Evolutionary conservation across 1,140 invertebrate genomes (phyloP), one percentile per base, ranked within the genome.

Genomic region (Lasaia peninsularis): DNA sequence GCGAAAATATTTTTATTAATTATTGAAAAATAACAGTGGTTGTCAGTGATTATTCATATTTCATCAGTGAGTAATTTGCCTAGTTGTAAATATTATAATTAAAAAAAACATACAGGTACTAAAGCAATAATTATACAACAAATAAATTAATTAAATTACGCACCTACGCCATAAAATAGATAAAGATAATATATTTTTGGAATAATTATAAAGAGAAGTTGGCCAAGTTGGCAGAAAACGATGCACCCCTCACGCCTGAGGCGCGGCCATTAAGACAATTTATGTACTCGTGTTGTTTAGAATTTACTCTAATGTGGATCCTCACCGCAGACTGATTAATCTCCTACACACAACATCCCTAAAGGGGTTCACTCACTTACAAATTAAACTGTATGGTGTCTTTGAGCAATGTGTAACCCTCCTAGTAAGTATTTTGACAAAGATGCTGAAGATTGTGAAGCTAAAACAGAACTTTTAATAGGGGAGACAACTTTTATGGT

Each of bases 291-390:
- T 73, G 80, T 73, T 75, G 70, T 74, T 78, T 69, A 70, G 66
- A 75, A 80, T 78, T 84, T 76, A 75, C 71, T 80, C 73, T 79
- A 80, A 80, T 81, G 75, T 69, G 65, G 63, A 69, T 69, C 66
- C 65, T 49, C 73, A 62, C 73, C 68, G 66, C 69, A 52, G 56
- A 58, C 69, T 76, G 73, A 84, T 84, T 78, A 80, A 80, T 84
- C 69, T 75, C 56, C 21, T 53, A 32, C 54, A 52, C 56, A 62
- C 52, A 57, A 61, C 49, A 44, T 44, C 40, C 52, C 56, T 62
- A 35, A 56, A 65, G 60, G 63, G 34, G 58, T 51, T 53, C 40
- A 40, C 51, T 58, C 62, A 58, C 52, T 58, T 40, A 37, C 52
- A 34, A 40, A 55, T 40, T 55, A 40, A 37, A 40, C 21, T 28